Evolutionary conservation across 2,888 invertebrate genomes (phyloP).

Genomic region (Calameuta idolon): DNA sequence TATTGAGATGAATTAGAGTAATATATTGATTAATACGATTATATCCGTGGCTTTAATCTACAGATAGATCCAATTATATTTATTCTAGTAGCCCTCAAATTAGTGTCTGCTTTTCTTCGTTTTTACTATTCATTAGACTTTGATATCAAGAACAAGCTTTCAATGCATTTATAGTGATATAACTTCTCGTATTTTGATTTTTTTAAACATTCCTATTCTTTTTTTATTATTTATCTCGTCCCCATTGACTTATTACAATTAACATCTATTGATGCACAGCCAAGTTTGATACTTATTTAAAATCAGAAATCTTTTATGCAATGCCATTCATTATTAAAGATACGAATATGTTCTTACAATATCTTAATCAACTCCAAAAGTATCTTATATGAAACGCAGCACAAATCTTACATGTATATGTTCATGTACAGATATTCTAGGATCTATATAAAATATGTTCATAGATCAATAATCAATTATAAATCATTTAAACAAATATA

Average conservation of each 20-base stretch:
- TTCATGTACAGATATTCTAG: not conserved
- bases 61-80: not conserved
- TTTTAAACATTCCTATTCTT: not conserved
- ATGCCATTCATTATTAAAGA: not conserved
- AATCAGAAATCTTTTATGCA: not conserved
- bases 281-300: not conserved
- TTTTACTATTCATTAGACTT: not conserved
- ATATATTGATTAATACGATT: slow-evolving; percentile 38
- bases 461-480: no score
- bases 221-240: not conserved
- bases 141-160: not conserved
- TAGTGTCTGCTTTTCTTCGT: not conserved
- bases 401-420: not conserved
- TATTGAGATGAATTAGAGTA: slow-evolving; percentile 36
- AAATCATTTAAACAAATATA: not conserved
- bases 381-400: not conserved
- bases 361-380: not conserved
- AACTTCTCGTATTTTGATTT: not conserved
- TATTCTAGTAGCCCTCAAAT: not conserved
- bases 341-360: not conserved
- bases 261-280: not conserved
- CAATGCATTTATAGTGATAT: not conserved
- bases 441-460: not conserved
- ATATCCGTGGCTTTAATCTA: not conserved
- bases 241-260: not conserved